Base-by-base conservation (phyloP, 2,113 vertebrate genomes). In the Triplophysa tibetana region DNA sequence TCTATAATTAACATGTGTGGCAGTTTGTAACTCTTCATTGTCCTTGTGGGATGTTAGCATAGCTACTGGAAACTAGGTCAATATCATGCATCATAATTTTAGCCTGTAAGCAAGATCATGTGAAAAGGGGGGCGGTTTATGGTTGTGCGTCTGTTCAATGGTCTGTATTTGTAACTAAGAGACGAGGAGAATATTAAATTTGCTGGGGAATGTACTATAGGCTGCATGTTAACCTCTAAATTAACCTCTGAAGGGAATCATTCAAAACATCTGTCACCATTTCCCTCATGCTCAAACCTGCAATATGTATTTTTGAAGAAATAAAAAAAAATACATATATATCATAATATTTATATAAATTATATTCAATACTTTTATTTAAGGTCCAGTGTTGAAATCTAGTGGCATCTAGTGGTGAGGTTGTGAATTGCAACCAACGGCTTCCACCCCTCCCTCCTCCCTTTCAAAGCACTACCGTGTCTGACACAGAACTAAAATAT, bases 21-120 rank as follows among this genome's bases (percentile, higher is more conserved):
- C 19, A 13, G 26, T 67, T 48, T 14, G 13, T 19, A 16, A 24
- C 8, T 41, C 3, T 72, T 65, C 19, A 69, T 79, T 63, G 43
- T 70, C 65, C 23, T 64, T 56, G 33, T 2, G 60, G 64, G 23
- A 23, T 66, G 48, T 21, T 33, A 58, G n/a, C 52, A 12, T 82
- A 56, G 65, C 67, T 70, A 79, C 64, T 60, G 19, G 70, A 75
- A 77, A 80, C 75, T 80, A 70, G 82, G 78, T 83, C 82, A 80
- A 58, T 73, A 64, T 48, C 56, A 70, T 61, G 61, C 79, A 54
- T 81, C 78, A 77, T 78, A 81, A 68, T 77, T 73, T 45, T 45
- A 75, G 76, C 63, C 70, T 75, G 45, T 8, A 41, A 82, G 81
- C 81, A 78, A 41, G 41, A 70, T 19, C 50, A 45, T 21, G 24